Conservation (phyloP, 1,140 invertebrate genomes). For the Nomia melanderi region DNA sequence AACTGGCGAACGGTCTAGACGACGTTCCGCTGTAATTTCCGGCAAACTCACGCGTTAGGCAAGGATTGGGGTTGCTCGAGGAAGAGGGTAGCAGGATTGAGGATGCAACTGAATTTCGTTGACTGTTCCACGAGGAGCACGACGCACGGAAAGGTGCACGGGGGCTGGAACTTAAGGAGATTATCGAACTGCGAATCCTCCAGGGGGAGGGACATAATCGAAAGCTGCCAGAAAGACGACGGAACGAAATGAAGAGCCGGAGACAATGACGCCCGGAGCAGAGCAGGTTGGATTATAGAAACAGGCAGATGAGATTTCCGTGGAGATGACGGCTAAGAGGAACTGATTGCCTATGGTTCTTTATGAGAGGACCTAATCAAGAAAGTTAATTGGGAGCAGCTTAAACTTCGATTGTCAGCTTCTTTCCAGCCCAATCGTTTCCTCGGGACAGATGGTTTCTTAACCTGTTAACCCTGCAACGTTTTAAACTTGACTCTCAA, state of each 20-base stretch:
- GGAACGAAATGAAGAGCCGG: constrained; percentile 24
- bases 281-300: constrained; percentile 38
- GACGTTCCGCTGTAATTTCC: constrained; percentile 21
- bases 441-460: no score
- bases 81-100: neutral
- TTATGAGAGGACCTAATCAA: constrained; percentile 24
- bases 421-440: neutral
- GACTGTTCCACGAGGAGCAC: neutral
- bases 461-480: neutral
- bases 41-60: neutral
- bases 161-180: constrained; percentile 7
- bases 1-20: no score
- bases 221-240: constrained; percentile 40
- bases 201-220: constrained; percentile 33
- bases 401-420: constrained; percentile 3
- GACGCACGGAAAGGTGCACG: neutral
- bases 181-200: constrained; percentile 4
- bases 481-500: no score
- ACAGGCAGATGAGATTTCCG: constrained; percentile 33
- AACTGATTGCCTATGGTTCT: constrained; percentile 37
- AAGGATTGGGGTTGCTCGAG: no score
- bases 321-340: constrained; percentile 6
- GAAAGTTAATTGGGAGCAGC: constrained; percentile 26
- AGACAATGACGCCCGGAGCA: constrained; percentile 42
- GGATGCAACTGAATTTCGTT: constrained; percentile 26